Evolutionary conservation across 2,888 invertebrate genomes (phyloP).

Genomic region (Hyalella azteca): DNA sequence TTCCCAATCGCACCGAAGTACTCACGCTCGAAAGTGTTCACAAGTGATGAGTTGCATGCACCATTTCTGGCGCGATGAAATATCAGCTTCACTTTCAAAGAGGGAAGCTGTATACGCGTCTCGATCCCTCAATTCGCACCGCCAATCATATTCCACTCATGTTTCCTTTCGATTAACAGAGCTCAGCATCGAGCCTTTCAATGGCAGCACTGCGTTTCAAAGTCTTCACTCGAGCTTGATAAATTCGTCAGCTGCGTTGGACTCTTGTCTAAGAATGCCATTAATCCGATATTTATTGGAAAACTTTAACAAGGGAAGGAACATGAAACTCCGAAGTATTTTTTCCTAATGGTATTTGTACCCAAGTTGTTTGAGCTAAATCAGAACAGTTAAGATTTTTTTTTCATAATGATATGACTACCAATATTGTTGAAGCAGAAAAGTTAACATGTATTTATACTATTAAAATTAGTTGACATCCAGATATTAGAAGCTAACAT

Average conservation of each 20-base stretch:
- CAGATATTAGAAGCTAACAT: too few relatives aligned
- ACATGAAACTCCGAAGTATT: not conserved
- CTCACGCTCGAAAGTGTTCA: slow-evolving; percentile 3
- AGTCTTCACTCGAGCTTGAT: slow-evolving; percentile 36
- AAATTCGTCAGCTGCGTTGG: slow-evolving; percentile 27
- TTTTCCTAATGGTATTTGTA: too few relatives aligned
- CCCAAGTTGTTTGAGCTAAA: too few relatives aligned
- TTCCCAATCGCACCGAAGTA: not conserved
- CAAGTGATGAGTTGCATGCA: not conserved
- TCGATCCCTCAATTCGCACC: not conserved
- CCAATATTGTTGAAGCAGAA: too few relatives aligned
- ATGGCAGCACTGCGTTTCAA: not conserved
- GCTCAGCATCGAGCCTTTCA: slow-evolving; percentile 14
- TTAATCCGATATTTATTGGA: slow-evolving; percentile 25
- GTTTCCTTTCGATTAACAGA: slow-evolving; percentile 34
- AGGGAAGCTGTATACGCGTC: slow-evolving; percentile 19
- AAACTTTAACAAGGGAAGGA: not conserved
- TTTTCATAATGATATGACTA: too few relatives aligned
- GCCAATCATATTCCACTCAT: slow-evolving; percentile 27
- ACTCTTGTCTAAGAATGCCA: slow-evolving; percentile 3
- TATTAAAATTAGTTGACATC: too few relatives aligned
- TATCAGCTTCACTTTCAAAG: not conserved
- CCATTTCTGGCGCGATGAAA: not conserved
- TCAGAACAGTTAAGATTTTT: too few relatives aligned
- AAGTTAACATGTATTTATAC: too few relatives aligned